phyloP scores from a whole-genome alignment of 30 jellyfish, hydroid and myxozoan genomes.

The Pelagia noctiluca region DNA sequence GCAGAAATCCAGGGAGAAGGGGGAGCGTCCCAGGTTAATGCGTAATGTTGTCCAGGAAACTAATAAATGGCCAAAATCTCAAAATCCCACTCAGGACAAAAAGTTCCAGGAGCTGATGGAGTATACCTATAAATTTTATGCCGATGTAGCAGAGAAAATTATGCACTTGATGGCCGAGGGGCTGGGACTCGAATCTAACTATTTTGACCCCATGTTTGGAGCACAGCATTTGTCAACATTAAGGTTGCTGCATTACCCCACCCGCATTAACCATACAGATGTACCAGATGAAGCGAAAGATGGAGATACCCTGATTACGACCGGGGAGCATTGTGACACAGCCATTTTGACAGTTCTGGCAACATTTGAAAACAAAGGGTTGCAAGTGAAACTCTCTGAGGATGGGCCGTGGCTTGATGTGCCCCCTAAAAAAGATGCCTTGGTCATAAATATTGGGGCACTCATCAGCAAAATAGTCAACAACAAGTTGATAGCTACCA shows the following conservation, averaged over 20 bases:
- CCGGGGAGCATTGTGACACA: conserved; percentile 90
- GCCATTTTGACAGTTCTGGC: conserved; percentile 75
- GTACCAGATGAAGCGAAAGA: conserved; percentile 83
- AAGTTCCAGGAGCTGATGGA: conserved; percentile 53
- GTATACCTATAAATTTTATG: conserved; percentile 22
- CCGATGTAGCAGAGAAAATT: conserved; percentile 20
- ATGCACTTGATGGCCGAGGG: conserved; percentile 74
- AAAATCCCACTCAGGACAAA: conserved; percentile 31
- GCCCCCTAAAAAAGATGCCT: conserved; percentile 66
- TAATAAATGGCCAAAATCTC: conserved; percentile 83
- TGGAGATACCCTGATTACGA: conserved; percentile 69
- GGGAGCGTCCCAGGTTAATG: conserved; percentile 61
- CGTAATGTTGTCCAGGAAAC: conserved; percentile 77
- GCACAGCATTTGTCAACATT: conserved; percentile 66
- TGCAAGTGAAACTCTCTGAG: conserved; percentile 76
- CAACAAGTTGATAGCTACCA: conserved; percentile 69
- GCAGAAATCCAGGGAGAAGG: conserved; percentile 41
- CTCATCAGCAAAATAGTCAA: conserved; percentile 51
- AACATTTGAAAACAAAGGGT: conserved; percentile 72
- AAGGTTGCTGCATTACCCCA: conserved; percentile 83
- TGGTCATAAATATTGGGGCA: conserved; percentile 75
- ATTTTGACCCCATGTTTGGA: conserved; percentile 57
- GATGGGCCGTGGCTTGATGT: conserved; percentile 77
- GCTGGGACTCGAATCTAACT: conserved; percentile 51
- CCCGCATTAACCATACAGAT: conserved; percentile 53